phyloP scores from a whole-genome alignment of 1,140 invertebrate genomes.

The Neuroterus valhalla region DNA sequence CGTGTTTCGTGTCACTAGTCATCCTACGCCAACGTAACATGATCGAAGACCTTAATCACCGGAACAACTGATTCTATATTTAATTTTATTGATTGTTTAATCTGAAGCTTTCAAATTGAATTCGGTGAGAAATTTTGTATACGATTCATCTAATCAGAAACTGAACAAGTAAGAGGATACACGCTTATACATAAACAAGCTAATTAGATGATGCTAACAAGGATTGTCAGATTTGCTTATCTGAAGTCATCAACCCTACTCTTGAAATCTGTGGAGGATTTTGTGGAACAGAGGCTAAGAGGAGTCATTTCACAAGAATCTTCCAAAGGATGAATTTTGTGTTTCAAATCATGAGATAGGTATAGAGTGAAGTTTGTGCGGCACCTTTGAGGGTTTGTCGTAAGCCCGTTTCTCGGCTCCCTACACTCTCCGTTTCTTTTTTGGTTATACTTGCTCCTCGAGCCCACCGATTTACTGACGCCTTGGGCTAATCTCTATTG shows the following conservation, averaged over 20 bases:
- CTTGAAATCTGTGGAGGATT: neutral
- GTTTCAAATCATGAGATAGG: slow-evolving; percentile 17
- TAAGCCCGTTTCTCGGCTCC: slow-evolving; percentile 34
- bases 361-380: neutral
- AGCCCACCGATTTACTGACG: slow-evolving; percentile 48
- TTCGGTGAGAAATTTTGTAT: neutral
- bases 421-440: slow-evolving; percentile 5
- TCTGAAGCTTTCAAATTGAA: neutral
- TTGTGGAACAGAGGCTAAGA: neutral
- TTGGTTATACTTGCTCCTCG: neutral
- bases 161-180: no score
- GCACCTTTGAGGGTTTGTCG: slow-evolving; percentile 34
- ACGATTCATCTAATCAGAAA: no score
- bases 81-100: slow-evolving; percentile 18
- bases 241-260: neutral
- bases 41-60: slow-evolving; percentile 23
- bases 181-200: neutral
- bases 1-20: slow-evolving; percentile 26
- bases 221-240: slow-evolving; percentile 9
- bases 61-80: slow-evolving; percentile 27
- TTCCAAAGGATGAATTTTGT: neutral
- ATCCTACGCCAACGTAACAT: slow-evolving; percentile 24
- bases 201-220: neutral
- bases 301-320: neutral
- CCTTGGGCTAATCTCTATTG: slow-evolving; percentile 54